Evolutionary conservation across 2,888 invertebrate genomes (phyloP).

Genomic region (Drosophila meridiana): DNA sequence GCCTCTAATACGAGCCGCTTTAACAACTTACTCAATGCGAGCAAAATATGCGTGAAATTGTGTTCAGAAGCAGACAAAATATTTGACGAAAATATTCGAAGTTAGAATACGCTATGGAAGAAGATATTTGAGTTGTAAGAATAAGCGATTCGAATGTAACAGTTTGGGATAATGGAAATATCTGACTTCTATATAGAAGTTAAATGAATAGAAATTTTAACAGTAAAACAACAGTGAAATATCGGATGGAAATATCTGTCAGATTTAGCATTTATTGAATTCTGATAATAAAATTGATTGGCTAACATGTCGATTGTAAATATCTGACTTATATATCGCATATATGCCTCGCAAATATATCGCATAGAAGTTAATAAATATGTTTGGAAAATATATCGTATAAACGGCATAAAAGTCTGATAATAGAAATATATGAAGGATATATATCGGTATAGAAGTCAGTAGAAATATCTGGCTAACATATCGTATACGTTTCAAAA

Average conservation of each 20-base stretch:
- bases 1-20: slow-evolving; percentile 41
- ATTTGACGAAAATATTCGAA: background rate
- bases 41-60: slow-evolving; percentile 33
- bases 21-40: slow-evolving; percentile 33
- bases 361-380: too few relatives aligned
- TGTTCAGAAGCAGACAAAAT: background rate
- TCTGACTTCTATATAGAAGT: background rate
- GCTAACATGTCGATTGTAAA: too few relatives aligned
- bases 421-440: background rate
- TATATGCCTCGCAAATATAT: background rate
- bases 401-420: background rate
- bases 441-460: background rate
- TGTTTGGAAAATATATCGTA: too few relatives aligned
- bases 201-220: background rate
- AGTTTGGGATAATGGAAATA: background rate
- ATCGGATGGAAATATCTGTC: too few relatives aligned
- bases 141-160: background rate
- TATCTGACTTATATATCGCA: background rate
- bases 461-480: background rate
- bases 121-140: background rate
- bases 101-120: background rate
- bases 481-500: background rate
- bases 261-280: too few relatives aligned
- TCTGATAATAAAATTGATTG: too few relatives aligned
- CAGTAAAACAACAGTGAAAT: too few relatives aligned